Base-by-base conservation (phyloP, 2,888 invertebrate genomes). In the Gonocerus acuteangulatus region DNA sequence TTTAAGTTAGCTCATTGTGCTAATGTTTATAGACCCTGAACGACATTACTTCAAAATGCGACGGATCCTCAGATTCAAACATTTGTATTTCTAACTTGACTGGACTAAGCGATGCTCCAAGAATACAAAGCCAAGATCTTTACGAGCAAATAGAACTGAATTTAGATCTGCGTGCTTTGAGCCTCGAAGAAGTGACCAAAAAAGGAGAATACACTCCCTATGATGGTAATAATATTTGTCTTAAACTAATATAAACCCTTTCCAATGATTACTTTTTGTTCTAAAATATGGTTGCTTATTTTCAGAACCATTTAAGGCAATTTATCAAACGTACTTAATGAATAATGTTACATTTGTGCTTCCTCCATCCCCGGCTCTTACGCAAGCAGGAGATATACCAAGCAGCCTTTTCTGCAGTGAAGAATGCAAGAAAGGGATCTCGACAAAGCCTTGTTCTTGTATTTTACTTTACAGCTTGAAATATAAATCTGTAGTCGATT, bases 341-440 rank as follows among this genome's bases (percentile, higher is more conserved):
- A 57, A 57, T 21, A 57, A 57, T 32, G 44, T 57, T 27, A 32
- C 57, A 2, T 47, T 47, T 16, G 18, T 32, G 9, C 23, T 47
- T 34, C 57, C 57, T n/a, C 57, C 57, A 32, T 22, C 19, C 6
- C 45, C 45, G 11, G 15, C 47, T 16, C 4, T 57, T 2, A 34
- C 47, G 2, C 57, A 57, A 32, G 77, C 78, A 22, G 27, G 47
- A 13, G 57, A 57, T 13, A 48, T 48, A n/a, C 48, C 48, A 7
- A 21, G 19, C 7, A 15, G 15, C 3, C 4, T 39, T 4, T 15
- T 39, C n/a, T 39, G 39, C n/a, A 39, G 39, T 32, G 52, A 36
- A 11, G 47, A 61, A 22, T 48, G 61, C 18, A 19, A 47, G 19
- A 54, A 60, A n/a, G 21, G 39, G n/a, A 39, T n/a, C n/a, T 11